These are phyloP conservation scores for Sceliomorpha sp. DNA, from an alignment of 2,888 invertebrate genomes.

Conservation along the genomic window DNA sequence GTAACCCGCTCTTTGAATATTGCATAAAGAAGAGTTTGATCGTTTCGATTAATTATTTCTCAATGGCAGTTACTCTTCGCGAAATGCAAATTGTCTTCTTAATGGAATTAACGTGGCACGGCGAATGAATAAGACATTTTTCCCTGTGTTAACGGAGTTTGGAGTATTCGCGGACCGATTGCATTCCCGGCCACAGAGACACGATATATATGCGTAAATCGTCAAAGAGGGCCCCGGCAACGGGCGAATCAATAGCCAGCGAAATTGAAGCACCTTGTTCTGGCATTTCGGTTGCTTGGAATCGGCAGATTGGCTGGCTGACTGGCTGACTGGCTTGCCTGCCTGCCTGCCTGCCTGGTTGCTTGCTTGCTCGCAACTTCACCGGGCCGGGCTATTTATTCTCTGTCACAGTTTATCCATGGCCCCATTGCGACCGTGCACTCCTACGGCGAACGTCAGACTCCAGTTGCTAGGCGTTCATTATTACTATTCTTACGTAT, in stretches of 20 bases:
- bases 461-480: slow-evolving; percentile 55
- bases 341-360: too few species aligned
- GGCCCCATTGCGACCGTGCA: slow-evolving; percentile 58
- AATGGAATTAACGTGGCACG: too few species aligned
- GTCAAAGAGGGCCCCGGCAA: slow-evolving; percentile 40
- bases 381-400: slow-evolving; percentile 68
- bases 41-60: too few species aligned
- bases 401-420: slow-evolving; percentile 64
- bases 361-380: slow-evolving; percentile 57
- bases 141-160: too few species aligned
- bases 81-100: too few species aligned
- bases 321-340: too few species aligned
- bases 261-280: slow-evolving; percentile 56
- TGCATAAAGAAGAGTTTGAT: too few species aligned
- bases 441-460: slow-evolving; percentile 45
- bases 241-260: slow-evolving; percentile 48
- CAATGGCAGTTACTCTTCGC: too few species aligned
- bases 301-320: slow-evolving; percentile 52
- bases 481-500: slow-evolving; percentile 51
- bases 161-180: not conserved
- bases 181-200: slow-evolving; percentile 28
- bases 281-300: slow-evolving; percentile 51
- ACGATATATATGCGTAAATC: slow-evolving; percentile 48
- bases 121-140: too few species aligned
- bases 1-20: too few species aligned